Percentiles rank a stretch among this genome's conserved stretches.
These are phyloP conservation scores for Pandemis corylana DNA, from an alignment of 2,888 invertebrate species.

Conservation along the genomic window DNA sequence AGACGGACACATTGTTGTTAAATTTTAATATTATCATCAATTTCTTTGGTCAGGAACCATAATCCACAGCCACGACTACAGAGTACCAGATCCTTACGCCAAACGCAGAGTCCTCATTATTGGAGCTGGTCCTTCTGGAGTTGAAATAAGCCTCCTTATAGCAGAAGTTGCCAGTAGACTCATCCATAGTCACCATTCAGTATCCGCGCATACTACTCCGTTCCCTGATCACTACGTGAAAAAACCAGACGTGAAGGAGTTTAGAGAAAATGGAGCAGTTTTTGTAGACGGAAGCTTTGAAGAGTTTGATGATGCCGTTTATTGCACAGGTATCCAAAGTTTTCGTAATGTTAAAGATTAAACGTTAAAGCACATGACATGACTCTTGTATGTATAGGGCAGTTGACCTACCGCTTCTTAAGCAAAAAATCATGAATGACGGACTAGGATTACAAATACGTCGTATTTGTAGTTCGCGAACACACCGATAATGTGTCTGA, in stretches of 20 bases:
- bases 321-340: slow-evolving; percentile 87
- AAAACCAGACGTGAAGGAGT: slow-evolving; percentile 81
- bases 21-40: neutral
- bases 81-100: slow-evolving; percentile 84
- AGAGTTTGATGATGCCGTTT: slow-evolving; percentile 87
- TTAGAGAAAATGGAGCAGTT: slow-evolving; percentile 78
- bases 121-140: slow-evolving; percentile 90
- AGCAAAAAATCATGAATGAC: no score
- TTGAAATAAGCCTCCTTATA: slow-evolving; percentile 89
- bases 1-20: no score
- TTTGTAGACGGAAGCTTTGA: slow-evolving; percentile 86
- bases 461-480: neutral
- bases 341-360: no score
- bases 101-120: slow-evolving; percentile 86
- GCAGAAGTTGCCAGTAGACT: slow-evolving; percentile 71
- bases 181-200: slow-evolving; percentile 82
- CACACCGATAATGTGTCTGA: neutral
- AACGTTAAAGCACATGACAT: no score
- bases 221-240: slow-evolving; percentile 79
- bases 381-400: no score
- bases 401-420: no score
- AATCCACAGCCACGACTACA: slow-evolving; percentile 90
- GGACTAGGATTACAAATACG: no score
- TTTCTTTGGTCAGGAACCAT: slow-evolving; percentile 79
- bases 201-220: slow-evolving; percentile 64